Evolutionary conservation across 64 coral and sea anemone genomes (phyloP).

Genomic region (Pocillopora verrucosa): DNA sequence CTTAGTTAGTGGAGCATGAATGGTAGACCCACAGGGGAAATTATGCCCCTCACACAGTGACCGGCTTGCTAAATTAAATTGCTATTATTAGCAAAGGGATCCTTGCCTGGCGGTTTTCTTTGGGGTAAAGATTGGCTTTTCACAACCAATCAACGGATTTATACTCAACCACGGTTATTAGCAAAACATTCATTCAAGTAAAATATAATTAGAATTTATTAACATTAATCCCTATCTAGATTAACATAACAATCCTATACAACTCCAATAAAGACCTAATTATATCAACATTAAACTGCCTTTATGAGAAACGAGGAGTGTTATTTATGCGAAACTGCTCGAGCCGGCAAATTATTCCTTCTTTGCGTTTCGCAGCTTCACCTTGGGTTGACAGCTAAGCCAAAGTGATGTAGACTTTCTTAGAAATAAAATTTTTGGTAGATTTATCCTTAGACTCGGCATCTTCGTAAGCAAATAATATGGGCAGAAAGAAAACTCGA

Average conservation of each 20-base stretch:
- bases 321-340: constrained; percentile 20
- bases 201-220: constrained; percentile 99
- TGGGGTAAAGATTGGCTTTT: constrained; percentile 73
- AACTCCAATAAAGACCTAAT: constrained; percentile 98
- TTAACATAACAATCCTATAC: constrained; percentile 99
- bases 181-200: constrained; percentile 89
- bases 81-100: constrained; percentile 72
- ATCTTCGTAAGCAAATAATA: constrained; percentile 30
- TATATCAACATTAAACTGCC: constrained; percentile 94
- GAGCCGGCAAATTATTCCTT: background rate
- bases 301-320: constrained; percentile 71
- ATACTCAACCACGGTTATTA: constrained; percentile 80
- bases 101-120: constrained; percentile 66
- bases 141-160: constrained; percentile 89
- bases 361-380: background rate
- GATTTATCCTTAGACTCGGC: background rate
- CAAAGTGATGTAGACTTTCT: background rate
- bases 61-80: constrained; percentile 82
- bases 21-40: constrained; percentile 43
- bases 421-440: background rate
- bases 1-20: constrained; percentile 12
- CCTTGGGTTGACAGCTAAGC: background rate
- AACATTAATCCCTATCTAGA: constrained; percentile 99
- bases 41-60: constrained; percentile 49
- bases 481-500: constrained; percentile 58